Conservation (phyloP, 2,888 invertebrate genomes). For the Priocnemis perturbator region DNA sequence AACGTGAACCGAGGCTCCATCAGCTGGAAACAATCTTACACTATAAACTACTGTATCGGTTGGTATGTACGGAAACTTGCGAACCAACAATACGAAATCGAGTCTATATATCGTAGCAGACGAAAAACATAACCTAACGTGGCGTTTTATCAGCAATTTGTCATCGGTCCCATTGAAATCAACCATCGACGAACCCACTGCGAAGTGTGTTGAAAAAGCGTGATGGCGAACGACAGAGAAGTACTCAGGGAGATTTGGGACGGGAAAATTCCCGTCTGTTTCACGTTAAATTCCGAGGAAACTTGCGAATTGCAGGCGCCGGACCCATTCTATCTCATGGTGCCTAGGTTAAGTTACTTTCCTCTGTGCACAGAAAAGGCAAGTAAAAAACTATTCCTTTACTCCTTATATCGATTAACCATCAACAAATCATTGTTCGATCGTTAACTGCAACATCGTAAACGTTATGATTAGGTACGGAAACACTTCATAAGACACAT, state of each 20-base stretch:
- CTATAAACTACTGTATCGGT: too few relatives aligned
- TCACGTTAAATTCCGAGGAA: conserved; percentile 92
- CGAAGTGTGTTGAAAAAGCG: not conserved
- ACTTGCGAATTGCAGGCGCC: conserved; percentile 92
- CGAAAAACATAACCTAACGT: conserved; percentile 3
- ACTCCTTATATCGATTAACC: not conserved
- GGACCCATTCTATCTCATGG: conserved; percentile 95
- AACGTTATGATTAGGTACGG: conserved; percentile 79
- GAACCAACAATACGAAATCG: too few relatives aligned
- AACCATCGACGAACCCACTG: not conserved
- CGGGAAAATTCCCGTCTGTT: conserved; percentile 95
- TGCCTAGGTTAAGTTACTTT: conserved; percentile 94
- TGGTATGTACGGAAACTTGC: too few relatives aligned
- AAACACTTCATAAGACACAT: conserved; percentile 92
- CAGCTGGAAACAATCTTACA: too few relatives aligned
- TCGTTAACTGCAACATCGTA: too few relatives aligned
- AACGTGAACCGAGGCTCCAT: too few relatives aligned
- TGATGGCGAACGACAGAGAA: conserved; percentile 96
- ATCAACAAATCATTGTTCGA: too few relatives aligned
- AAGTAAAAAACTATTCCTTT: conserved; percentile 40
- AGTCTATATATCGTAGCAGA: not conserved
- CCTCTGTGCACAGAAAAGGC: conserved; percentile 97
- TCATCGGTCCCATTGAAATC: too few relatives aligned
- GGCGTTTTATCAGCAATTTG: not conserved
- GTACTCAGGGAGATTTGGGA: conserved; percentile 97